These are phyloP conservation scores for Todiramphus saurophagus DNA, from an alignment of 2,113 vertebrate species.

Conservation along the genomic window DNA sequence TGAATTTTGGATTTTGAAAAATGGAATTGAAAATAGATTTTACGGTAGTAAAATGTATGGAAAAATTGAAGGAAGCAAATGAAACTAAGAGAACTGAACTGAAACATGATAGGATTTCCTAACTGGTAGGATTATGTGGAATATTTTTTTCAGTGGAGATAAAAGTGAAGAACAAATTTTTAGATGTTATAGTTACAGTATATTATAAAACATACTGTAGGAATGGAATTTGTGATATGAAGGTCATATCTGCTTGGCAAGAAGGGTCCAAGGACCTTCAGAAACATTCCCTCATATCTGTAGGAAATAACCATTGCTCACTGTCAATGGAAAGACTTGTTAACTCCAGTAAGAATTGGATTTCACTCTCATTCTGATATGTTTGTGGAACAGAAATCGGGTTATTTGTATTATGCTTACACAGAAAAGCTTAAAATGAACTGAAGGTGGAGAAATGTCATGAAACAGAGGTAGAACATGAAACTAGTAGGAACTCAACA, in stretches of 20 bases:
- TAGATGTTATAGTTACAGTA: background rate
- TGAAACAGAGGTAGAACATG: background rate
- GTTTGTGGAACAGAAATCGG: background rate
- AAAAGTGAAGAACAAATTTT: background rate
- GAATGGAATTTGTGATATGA: conserved; percentile 5
- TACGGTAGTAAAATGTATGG: background rate
- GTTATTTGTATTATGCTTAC: background rate
- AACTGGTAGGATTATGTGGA: background rate
- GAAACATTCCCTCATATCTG: background rate
- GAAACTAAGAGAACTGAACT: background rate
- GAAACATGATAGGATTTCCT: background rate
- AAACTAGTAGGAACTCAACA: background rate
- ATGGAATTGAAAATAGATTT: too few species aligned
- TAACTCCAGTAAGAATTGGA: background rate
- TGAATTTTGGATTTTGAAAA: background rate
- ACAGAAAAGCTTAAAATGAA: background rate
- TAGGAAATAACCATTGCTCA: background rate
- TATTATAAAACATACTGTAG: background rate
- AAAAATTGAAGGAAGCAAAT: background rate
- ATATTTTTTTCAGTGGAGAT: background rate
- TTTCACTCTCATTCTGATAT: background rate
- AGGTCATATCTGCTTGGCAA: background rate
- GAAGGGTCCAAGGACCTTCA: background rate
- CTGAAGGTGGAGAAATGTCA: background rate
- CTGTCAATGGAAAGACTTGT: background rate